Conservation (phyloP, 2,888 invertebrate genomes). For the Spodoptera exigua region DNA sequence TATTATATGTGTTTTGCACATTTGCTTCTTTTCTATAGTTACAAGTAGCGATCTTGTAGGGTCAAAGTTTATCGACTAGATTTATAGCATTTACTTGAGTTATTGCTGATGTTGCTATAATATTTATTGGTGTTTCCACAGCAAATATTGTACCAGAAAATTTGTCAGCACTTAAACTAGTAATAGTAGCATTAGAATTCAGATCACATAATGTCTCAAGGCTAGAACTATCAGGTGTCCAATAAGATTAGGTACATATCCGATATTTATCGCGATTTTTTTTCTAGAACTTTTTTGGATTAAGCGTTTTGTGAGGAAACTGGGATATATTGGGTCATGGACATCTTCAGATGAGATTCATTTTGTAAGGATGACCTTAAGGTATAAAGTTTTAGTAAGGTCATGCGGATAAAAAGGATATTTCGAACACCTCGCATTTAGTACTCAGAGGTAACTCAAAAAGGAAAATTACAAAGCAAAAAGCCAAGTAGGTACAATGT, state of each 20-base stretch:
- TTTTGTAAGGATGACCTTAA: background rate
- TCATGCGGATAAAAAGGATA: background rate
- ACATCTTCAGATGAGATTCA: too few relatives aligned
- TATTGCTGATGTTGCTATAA: background rate
- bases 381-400: background rate
- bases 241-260: conserved; percentile 15
- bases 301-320: background rate
- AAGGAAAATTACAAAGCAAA: conserved; percentile 40
- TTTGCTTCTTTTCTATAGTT: too few relatives aligned
- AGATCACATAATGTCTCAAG: conserved; percentile 20
- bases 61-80: too few relatives aligned
- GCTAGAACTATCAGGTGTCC: conserved; percentile 26
- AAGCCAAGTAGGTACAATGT: conserved; percentile 17
- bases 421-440: conserved; percentile 21
- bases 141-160: background rate
- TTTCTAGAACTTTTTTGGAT: background rate
- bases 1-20: too few relatives aligned
- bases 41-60: too few relatives aligned
- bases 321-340: too few relatives aligned
- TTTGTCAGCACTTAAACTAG: background rate
- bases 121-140: background rate
- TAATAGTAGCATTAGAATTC: conserved; percentile 17
- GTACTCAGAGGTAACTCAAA: conserved; percentile 20
- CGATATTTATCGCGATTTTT: background rate
- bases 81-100: too few relatives aligned